Base-by-base conservation (phyloP, 2,113 vertebrate species). In the Haemorhous mexicanus region DNA sequence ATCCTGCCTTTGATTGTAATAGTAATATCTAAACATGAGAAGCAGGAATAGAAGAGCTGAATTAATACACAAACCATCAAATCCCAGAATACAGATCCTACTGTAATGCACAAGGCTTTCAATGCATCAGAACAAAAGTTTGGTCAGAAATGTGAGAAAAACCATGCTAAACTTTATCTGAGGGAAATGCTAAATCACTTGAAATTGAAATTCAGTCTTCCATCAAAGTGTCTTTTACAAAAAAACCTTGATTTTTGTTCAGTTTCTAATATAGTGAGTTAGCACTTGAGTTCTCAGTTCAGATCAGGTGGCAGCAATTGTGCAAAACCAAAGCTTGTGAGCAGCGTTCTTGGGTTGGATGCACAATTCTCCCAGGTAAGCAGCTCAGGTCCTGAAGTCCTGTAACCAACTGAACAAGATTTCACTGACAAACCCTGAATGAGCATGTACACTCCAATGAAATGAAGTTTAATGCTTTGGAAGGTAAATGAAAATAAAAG, bases 401-500 rank as follows among this genome's bases (percentile, higher is more conserved):
- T 74, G 30, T 39, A 58, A 55, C 46, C 47, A 64, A 39, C 26
- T 28, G 4, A 23, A 6, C 35, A 37, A 61, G 37, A 41, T 16
- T n/a, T 39, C 35, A 26, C 33, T 61, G 44, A 46, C 10, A 91
- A 62, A 53, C 11, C 12, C 87, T 11, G 4, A 18, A 39, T 8
- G 8, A 41, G 23, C 2, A 12, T 2, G 1, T 7, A 15, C 27
- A 6, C 13, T 47, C 16, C 30, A 28, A 66, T 2, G 6, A 72
- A 84, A 62, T 16, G 30, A n/a, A 7, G 5, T 56, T 88, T 59
- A 47, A 28, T 23, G 24, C 35, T 91, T 74, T 67, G 58, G 39
- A 80, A 73, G 22, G n/a, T 26, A 26, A 80, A 83, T 39, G 7
- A 88, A 61, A 69, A 59, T 13, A 53, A 78, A 74, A 41, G 21